Conservation (phyloP, 2,888 invertebrate genomes). For the Zaprionus lineosus region DNA sequence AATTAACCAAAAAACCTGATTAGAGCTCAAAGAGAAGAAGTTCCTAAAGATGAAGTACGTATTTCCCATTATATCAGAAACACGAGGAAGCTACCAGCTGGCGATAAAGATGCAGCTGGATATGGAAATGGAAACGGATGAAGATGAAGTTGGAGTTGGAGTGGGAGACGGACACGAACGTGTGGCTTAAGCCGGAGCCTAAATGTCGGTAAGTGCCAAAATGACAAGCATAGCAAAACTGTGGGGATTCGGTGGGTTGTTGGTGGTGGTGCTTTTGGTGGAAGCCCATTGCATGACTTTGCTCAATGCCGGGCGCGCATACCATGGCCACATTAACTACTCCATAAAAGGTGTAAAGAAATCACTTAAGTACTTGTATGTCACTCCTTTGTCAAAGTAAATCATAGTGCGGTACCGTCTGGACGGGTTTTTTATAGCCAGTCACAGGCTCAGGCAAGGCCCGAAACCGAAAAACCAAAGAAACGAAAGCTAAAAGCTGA, state of each 20-base stretch:
- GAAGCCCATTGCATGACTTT: slow-evolving; percentile 60
- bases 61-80: not conserved
- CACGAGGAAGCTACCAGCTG: slow-evolving; percentile 1
- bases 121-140: slow-evolving; percentile 15
- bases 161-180: no score
- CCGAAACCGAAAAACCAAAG: slow-evolving; percentile 5
- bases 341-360: slow-evolving; percentile 78
- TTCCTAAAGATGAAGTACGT: no score
- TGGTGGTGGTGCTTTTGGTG: slow-evolving; percentile 12
- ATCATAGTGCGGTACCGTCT: slow-evolving; percentile 64
- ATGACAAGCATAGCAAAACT: slow-evolving; percentile 64
- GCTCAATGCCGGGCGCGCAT: slow-evolving; percentile 70
- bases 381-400: slow-evolving; percentile 78
- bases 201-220: slow-evolving; percentile 74
- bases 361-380: slow-evolving; percentile 78
- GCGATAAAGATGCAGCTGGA: slow-evolving; percentile 13
- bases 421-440: slow-evolving; percentile 54
- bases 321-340: slow-evolving; percentile 77
- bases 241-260: slow-evolving; percentile 42
- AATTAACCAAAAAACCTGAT: no score
- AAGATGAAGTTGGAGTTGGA: slow-evolving; percentile 14
- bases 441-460: slow-evolving; percentile 21
- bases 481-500: slow-evolving; percentile 5
- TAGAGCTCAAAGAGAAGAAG: no score
- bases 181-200: slow-evolving; percentile 51